These are phyloP conservation scores for Papilio polytes DNA, from an alignment of 1,140 invertebrate genomes.

Conservation along the genomic window DNA sequence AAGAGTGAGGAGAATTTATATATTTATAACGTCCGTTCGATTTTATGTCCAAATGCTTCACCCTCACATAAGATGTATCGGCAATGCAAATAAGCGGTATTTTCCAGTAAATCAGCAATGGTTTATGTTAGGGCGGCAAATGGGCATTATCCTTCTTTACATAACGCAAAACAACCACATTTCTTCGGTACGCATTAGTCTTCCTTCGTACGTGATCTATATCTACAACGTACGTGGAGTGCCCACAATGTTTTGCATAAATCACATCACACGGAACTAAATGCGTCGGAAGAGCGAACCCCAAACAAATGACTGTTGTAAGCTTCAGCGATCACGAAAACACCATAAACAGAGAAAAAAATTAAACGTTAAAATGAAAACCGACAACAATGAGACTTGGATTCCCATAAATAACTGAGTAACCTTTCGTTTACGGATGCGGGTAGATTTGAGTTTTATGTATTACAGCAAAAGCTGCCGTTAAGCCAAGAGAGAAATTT, in stretches of 20 bases:
- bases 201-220: constrained; percentile 58
- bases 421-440: constrained; percentile 79
- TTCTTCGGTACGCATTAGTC: constrained; percentile 64
- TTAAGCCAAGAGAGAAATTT: constrained; percentile 76
- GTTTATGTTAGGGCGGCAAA: constrained; percentile 62
- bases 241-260: constrained; percentile 58
- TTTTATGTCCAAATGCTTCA: constrained; percentile 71
- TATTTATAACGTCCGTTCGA: constrained; percentile 70
- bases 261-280: constrained; percentile 66
- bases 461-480: constrained; percentile 70
- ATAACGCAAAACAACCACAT: constrained; percentile 66
- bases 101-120: constrained; percentile 69
- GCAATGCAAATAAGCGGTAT: constrained; percentile 76
- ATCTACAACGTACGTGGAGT: constrained; percentile 59
- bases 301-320: constrained; percentile 74
- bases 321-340: constrained; percentile 66
- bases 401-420: constrained; percentile 81
- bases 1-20: constrained; percentile 61
- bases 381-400: constrained; percentile 80
- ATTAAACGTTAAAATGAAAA: constrained; percentile 80
- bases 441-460: constrained; percentile 78
- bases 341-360: constrained; percentile 77
- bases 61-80: constrained; percentile 64
- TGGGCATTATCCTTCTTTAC: constrained; percentile 63
- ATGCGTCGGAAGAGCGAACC: constrained; percentile 58